These are phyloP conservation scores for Rugalucina vietnamica DNA, from an alignment of 2,888 invertebrate genomes.

Conservation along the genomic window DNA sequence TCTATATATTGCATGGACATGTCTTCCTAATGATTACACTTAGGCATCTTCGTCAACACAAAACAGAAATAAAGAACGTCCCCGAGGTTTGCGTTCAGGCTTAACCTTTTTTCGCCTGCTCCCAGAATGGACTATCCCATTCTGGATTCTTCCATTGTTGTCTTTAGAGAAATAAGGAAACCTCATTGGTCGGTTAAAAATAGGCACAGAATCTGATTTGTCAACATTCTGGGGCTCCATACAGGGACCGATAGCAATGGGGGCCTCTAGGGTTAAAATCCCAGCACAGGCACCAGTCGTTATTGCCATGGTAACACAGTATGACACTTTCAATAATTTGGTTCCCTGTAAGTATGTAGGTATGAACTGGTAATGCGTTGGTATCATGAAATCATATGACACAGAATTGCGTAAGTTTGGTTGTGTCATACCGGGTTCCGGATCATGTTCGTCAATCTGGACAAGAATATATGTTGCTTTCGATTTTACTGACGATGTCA, in stretches of 20 bases:
- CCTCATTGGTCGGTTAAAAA: conserved; percentile 75
- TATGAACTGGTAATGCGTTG: conserved; percentile 72
- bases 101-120: neutral
- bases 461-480: conserved; percentile 60
- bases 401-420: conserved; percentile 43
- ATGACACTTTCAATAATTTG: conserved; percentile 69
- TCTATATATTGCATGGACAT: too few species aligned
- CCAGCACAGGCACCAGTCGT: conserved; percentile 74
- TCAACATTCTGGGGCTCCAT: conserved; percentile 65
- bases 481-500: conserved; percentile 61
- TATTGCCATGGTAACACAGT: conserved; percentile 70
- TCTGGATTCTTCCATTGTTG: conserved; percentile 39
- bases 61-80: neutral
- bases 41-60: conserved; percentile 15
- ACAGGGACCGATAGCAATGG: conserved; percentile 74
- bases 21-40: too few species aligned
- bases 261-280: conserved; percentile 72
- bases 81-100: neutral
- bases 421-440: conserved; percentile 60
- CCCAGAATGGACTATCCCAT: conserved; percentile 36
- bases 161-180: conserved; percentile 75
- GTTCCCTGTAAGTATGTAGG: conserved; percentile 74
- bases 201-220: conserved; percentile 68
- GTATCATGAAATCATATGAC: conserved; percentile 72
- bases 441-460: conserved; percentile 64